These are phyloP conservation scores for Callipepla squamata DNA, from an alignment of 2,113 vertebrate genomes.

Conservation along the genomic window DNA sequence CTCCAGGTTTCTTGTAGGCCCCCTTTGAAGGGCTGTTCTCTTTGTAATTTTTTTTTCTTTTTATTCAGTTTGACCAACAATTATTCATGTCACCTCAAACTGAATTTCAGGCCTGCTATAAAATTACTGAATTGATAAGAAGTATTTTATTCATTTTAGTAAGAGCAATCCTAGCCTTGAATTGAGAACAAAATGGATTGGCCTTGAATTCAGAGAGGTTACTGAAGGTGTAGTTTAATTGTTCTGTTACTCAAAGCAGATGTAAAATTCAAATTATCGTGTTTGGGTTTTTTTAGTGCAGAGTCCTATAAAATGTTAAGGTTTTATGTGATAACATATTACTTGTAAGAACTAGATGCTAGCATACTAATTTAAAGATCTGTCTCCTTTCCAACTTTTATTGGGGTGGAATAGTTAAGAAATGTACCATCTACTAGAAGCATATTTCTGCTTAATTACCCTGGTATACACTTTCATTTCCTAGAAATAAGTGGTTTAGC, in stretches of 20 bases:
- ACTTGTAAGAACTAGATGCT: background rate
- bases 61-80: background rate
- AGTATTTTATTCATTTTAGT: background rate
- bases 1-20: background rate
- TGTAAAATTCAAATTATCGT: background rate
- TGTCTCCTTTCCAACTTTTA: background rate
- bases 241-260: background rate
- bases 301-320: background rate
- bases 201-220: conserved; percentile 6
- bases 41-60: background rate
- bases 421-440: background rate
- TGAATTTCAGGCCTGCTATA: background rate
- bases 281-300: background rate
- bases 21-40: background rate
- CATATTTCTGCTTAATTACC: background rate
- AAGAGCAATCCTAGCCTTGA: background rate
- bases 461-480: background rate
- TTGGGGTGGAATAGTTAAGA: background rate
- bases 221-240: conserved; percentile 2
- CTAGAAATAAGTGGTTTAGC: background rate
- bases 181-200: background rate
- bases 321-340: background rate
- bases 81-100: conserved; percentile 2
- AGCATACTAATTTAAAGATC: background rate
- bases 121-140: background rate